Conservation (phyloP, 2,113 vertebrate genomes). For the Catharus minimus region DNA sequence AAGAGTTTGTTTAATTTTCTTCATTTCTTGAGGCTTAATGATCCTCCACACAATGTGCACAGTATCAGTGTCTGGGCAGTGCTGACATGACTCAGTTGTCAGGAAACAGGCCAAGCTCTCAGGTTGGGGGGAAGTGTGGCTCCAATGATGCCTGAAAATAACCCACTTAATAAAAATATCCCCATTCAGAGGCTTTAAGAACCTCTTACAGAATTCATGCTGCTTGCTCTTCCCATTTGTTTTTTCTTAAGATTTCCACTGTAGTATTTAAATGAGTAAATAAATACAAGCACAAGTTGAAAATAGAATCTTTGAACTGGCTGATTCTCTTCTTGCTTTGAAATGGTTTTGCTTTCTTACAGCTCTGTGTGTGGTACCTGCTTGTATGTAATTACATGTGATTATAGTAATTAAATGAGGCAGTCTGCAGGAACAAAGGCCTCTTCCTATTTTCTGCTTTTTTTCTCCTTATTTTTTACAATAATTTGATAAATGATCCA, state of each 20-base stretch:
- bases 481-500: too few species aligned
- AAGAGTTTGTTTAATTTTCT: not conserved
- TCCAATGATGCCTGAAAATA: constrained; percentile 41
- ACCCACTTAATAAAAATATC: constrained; percentile 16
- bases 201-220: not conserved
- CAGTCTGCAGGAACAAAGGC: not conserved
- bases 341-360: not conserved
- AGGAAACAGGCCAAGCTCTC: constrained; percentile 18
- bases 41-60: not conserved
- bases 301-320: not conserved
- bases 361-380: not conserved
- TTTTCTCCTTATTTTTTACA: not conserved
- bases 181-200: not conserved
- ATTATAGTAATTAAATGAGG: not conserved
- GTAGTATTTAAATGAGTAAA: not conserved
- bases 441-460: not conserved
- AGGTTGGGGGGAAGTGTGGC: constrained; percentile 34
- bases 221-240: not conserved
- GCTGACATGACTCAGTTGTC: not conserved
- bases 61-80: not conserved
- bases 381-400: not conserved
- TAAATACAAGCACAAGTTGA: not conserved
- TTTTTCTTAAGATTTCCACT: not conserved
- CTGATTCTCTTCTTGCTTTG: not conserved
- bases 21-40: fast-evolving